Evolutionary conservation across 2,113 vertebrate genomes (phyloP), one percentile per base, ranked within the genome.

Genomic region (Heterotis niloticus): DNA sequence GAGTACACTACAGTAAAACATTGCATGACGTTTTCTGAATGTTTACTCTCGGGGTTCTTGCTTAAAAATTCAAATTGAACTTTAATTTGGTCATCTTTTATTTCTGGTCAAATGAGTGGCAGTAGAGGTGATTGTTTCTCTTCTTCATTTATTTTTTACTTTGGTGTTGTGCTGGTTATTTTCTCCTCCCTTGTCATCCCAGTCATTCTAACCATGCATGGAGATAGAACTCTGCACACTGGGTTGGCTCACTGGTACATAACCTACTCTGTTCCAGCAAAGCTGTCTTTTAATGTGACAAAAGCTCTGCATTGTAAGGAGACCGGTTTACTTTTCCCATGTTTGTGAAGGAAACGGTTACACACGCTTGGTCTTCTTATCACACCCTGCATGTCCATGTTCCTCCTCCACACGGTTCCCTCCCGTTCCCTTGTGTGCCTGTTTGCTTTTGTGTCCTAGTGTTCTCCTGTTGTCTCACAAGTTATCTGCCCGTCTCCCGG

Each of bases 371-470:
- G 34, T 44, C 34, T 44, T 44, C 34, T 72, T 62, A 54, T 76
- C 76, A 73, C 78, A 78, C 72, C 76, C 72, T 81, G 68, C 9
- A 64, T n/a, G 54, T 70, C n/a, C 57, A 5, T 54, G 68, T 65
- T 57, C 29, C 34, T 64, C 57, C 34, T 44, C 7, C 34, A 44
- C 34, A 2, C 3, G 34, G 34, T 44, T 44, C 7, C 34, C 34
- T 44, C 34, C 7, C 14, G 5, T 76, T 26, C 34, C 10, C 16
- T 20, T 24, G 65, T 59, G 65, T 78, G 54, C 82, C 71, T 44
- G 54, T 77, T 65, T 14, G 80, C 57, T 56, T 85, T 78, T 34
- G 78, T 77, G 77, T 81, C 77, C 82, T 80, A 83, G 70, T 81
- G 77, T 74, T 80, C 79, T 44, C 7, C 34, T 44, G 34, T 44